Evolutionary conservation across 2,888 invertebrate species (phyloP), one percentile per base, ranked within the genome.

Genomic region (Brachyptera risi): DNA sequence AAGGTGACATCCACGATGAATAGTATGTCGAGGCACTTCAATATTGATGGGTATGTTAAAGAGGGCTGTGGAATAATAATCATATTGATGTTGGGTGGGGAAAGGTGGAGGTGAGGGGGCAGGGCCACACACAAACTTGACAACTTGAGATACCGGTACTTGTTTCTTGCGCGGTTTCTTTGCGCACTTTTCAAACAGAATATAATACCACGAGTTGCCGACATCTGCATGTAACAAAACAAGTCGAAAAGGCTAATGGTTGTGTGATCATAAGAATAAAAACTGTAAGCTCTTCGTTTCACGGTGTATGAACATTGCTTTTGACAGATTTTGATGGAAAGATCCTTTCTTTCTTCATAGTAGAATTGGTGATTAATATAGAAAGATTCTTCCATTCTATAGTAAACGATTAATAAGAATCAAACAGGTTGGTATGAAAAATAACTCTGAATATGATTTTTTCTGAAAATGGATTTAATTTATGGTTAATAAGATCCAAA

Each of bases 1-100:
- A 62, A 56, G 62, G 62, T 62, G 62, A 59, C 62, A 62, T 58
- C 42, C n/a, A 58, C 38, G 50, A 59, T 62, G 58, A 58, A 58
- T 62, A 57, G 62, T 58, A 21, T 49, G 15, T 24, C 58, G 26
- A 27, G 26, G 51, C 54, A 60, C 54, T 56, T 56, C 19, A 56
- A 24, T 56, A 60, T 60, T 56, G 60, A 60, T 56, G 60, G 54
- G 26, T 37, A 21, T 54, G 38, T 26, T 38, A 21, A 49, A 54
- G 50, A 49, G 59, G 49, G 44, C 54, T 24, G 51, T 23, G 40
- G 47, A 57, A 47, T 54, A 54, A 54, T 54, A 54, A 54, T 54
- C 31, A 7, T 21, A n/a, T n/a, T n/a, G n/a, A n/a, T n/a, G n/a
- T n/a, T n/a, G n/a, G n/a, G n/a, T n/a, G n/a, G n/a, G n/a, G n/a